Base-by-base conservation (phyloP, 2,797 vertebrate species). In the Iguana delicatissima region DNA sequence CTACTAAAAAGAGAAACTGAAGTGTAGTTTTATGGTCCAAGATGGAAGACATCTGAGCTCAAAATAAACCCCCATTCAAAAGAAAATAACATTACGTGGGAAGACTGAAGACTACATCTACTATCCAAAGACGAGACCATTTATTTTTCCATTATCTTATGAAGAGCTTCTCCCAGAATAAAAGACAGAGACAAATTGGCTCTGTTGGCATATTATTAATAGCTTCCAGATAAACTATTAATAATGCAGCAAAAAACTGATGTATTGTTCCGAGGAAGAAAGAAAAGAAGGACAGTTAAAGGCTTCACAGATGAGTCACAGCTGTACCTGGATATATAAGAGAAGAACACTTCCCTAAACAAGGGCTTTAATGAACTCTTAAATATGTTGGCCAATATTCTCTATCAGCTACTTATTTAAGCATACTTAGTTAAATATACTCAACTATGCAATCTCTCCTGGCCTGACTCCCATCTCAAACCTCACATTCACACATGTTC, bases 141-240 rank as follows among this genome's bases (percentile, higher is more conserved):
- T 85, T 87, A 76, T 42, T 80, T 8, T 87, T 76, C 90, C 46
- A 4, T 64, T 87, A 84, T 35, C 73, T 73, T 90, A 81, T 90
- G 1, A 35, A 89, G 62, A 69, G 57, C 14, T 52, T 86, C 88
- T 87, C 74, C 72, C 1, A 82, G 57, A 85, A 69, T 29, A 46
- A 59, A 24, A 20, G 50, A 38, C 14, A 77, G 59, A 80, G 26
- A 87, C n/a, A 87, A 55, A 83, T 67, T 87, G 80, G 46, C 80
- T 83, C 80, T n/a, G 29, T 69, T 87, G 72, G 46, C 90, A 87
- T 77, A 35, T 91, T 87, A 87, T 91, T 84, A 91, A 84, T 87
- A 91, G 81, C 73, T 87, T 87, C 81, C 10, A 42, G 24, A 9
- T 35, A 62, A 90, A 55, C 72, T 93, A 64, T 80, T 90, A 42